These are phyloP conservation scores for Parnassius glacialis DNA, from an alignment of 2,888 invertebrate species.

Conservation along the genomic window DNA sequence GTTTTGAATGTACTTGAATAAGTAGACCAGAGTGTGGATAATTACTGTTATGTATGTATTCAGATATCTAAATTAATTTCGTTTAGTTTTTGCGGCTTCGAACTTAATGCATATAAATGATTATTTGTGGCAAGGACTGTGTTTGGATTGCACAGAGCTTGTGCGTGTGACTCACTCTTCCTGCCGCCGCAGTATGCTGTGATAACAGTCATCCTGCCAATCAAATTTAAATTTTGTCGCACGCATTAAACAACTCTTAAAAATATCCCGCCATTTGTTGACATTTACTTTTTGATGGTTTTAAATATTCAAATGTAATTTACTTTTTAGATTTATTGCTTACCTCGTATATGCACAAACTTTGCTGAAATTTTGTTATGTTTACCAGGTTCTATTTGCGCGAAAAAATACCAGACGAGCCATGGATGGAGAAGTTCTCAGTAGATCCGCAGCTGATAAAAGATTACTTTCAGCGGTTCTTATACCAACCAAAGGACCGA, in stretches of 20 bases:
- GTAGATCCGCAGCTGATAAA: conserved; percentile 95
- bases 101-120: conserved; percentile 20
- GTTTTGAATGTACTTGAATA: conserved; percentile 22
- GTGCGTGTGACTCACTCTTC: conserved; percentile 71
- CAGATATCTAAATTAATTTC: conserved; percentile 13
- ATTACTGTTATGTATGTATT: conserved; percentile 17
- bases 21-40: conserved; percentile 16
- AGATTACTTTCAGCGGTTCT: conserved; percentile 94
- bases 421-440: conserved; percentile 93
- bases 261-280: conserved; percentile 45
- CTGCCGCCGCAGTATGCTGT: conserved; percentile 55
- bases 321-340: conserved; percentile 38
- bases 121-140: conserved; percentile 52
- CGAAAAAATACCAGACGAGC: conserved; percentile 90
- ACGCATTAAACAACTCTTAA: conserved; percentile 52
- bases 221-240: conserved; percentile 62
- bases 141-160: conserved; percentile 64
- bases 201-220: conserved; percentile 79
- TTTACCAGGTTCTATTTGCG: conserved; percentile 90
- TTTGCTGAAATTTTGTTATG: conserved; percentile 30
- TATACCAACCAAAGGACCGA: conserved; percentile 94
- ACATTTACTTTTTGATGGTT: conserved; percentile 48
- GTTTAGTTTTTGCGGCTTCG: conserved; percentile 21
- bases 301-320: conserved; percentile 67
- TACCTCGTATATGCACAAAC: conserved; percentile 14